Conservation (phyloP, 2,113 vertebrate genomes). For the Otocyon megalotis region DNA sequence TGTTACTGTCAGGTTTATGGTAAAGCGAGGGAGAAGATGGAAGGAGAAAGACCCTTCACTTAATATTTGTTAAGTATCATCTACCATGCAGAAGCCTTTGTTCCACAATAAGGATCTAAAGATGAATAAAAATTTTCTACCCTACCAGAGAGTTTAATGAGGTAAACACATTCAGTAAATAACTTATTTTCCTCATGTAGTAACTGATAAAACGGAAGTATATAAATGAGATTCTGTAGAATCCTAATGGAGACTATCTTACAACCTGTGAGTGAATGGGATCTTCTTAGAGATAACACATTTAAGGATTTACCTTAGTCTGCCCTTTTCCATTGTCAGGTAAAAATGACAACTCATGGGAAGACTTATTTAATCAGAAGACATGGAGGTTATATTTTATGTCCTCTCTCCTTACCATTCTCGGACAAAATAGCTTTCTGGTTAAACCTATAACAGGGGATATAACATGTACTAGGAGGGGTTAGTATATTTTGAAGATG, state of each 20-base stretch:
- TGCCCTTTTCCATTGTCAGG: neutral
- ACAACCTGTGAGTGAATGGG: neutral
- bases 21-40: neutral
- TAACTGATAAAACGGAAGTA: neutral
- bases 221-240: neutral
- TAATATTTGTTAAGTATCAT: neutral
- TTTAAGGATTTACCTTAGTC: neutral
- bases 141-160: neutral
- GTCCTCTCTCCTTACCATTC: neutral
- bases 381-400: neutral
- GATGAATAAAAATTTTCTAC: neutral
- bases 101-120: neutral
- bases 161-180: neutral
- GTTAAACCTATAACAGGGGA: neutral
- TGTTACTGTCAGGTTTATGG: neutral
- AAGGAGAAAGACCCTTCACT: neutral
- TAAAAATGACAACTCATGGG: neutral
- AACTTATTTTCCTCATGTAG: neutral
- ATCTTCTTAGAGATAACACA: neutral
- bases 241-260: neutral
- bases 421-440: neutral
- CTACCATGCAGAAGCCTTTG: neutral
- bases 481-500: neutral
- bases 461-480: neutral
- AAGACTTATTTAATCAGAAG: neutral